A percentile compares a stretch with the other conserved stretches of the same genome.
Evolutionary conservation across 1,140 invertebrate species (phyloP).

Genomic region (Drosophila obscura): DNA sequence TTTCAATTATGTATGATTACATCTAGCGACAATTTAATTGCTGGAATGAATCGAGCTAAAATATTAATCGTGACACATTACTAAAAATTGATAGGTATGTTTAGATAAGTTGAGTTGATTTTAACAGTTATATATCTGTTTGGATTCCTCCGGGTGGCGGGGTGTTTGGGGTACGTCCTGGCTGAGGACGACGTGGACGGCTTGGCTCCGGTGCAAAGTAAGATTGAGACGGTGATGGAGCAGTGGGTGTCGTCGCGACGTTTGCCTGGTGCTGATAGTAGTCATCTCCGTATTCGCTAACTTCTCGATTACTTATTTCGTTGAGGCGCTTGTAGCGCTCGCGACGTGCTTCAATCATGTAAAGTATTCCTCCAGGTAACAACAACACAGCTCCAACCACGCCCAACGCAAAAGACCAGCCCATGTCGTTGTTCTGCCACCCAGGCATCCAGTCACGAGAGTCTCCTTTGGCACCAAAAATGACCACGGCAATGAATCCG

Average conservation of each 20-base stretch:
- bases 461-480: slow-evolving; percentile 95
- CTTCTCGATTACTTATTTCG: slow-evolving; percentile 87
- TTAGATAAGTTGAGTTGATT: background rate
- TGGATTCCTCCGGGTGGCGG: slow-evolving; percentile 63
- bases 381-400: slow-evolving; percentile 90
- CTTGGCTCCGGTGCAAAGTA: slow-evolving; percentile 73
- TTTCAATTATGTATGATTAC: background rate
- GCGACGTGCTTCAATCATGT: slow-evolving; percentile 92
- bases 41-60: background rate
- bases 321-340: slow-evolving; percentile 89
- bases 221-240: slow-evolving; percentile 76
- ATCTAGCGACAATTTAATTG: background rate
- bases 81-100: background rate
- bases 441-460: slow-evolving; percentile 98
- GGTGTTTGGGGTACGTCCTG: slow-evolving; percentile 54
- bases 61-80: background rate
- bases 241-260: slow-evolving; percentile 26
- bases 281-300: slow-evolving; percentile 86
- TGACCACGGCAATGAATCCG: slow-evolving; percentile 87
- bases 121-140: slow-evolving; percentile 66
- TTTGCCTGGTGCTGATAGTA: slow-evolving; percentile 70
- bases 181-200: slow-evolving; percentile 74
- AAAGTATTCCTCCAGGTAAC: slow-evolving; percentile 90
- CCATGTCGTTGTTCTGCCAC: slow-evolving; percentile 97
- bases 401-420: slow-evolving; percentile 96